Base-by-base conservation (phyloP, 2,113 vertebrate genomes). In the Dasyornis broadbenti region DNA sequence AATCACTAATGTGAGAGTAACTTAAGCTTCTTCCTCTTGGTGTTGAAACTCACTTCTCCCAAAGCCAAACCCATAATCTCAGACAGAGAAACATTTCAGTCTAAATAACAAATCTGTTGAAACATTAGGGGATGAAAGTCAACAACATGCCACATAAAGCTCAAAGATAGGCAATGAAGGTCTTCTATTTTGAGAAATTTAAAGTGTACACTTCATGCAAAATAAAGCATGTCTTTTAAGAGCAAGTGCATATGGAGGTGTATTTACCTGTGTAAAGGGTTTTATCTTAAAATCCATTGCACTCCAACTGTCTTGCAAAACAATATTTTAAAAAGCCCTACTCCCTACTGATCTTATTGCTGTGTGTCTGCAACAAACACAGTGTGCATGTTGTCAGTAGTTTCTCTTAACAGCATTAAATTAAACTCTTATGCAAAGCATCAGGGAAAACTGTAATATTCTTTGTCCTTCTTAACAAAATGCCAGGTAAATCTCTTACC, bases 391-490 rank as follows among this genome's bases (percentile, higher is more conserved):
- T 71, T 61, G 30, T 85, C 81, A 90, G 75, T 56, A 65, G 26
- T 76, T 94, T 90, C 50, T 50, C 50, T 59, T 86, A 92, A 89
- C 69, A 90, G 40, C 44, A 63, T 90, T 95, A 95, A 97, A 89
- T 86, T 92, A 82, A 76, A 95, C 37, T 73, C 64, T 94, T 94
- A 89, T 72, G 44, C 26, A 95, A 96, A 95, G 39, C 52, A 90
- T 82, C 31, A 94, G 47, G 56, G 57, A 83, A 82, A 60, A 26
- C 31, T 65, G 53, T 28, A 57, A 75, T 95, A 77, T 71, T 78
- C 28, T 82, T 89, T 86, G 73, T 80, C 49, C 59, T 92, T 89
- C 91, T 96, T 59, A 93, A 65, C 45, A 92, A 92, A 73, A 89
- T 90, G 9, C 45, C 22, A 85, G 42, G 22, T 72, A 94, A 90